These are phyloP conservation scores for Papilio gigon DNA, from an alignment of 2,888 invertebrate genomes.

Conservation along the genomic window DNA sequence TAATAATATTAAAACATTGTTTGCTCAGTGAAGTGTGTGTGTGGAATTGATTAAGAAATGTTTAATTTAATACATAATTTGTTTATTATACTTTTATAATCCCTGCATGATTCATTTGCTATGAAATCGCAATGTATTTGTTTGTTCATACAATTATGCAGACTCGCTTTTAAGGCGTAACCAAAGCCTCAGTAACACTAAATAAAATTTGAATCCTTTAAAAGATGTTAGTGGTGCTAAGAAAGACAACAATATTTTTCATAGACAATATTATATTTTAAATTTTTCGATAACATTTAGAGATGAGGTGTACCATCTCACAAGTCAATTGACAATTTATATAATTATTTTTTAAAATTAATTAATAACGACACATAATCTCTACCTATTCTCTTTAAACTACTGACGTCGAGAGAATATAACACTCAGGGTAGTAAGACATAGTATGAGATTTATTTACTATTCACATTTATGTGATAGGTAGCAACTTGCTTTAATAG, in stretches of 20 bases:
- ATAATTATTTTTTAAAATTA: constrained; percentile 55
- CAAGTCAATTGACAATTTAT: constrained; percentile 68
- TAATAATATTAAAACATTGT: constrained; percentile 37
- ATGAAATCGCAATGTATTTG: not conserved
- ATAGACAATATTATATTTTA: constrained; percentile 76
- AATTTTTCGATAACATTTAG: constrained; percentile 73
- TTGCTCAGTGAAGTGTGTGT: constrained; percentile 46
- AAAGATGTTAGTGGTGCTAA: constrained; percentile 76
- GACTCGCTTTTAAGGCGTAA: not conserved
- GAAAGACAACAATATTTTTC: constrained; percentile 72
- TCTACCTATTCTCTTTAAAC: constrained; percentile 51
- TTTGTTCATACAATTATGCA: not conserved
- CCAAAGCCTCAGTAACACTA: not conserved
- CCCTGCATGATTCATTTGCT: constrained; percentile 29
- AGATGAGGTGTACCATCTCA: constrained; percentile 66
- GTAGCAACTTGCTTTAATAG: constrained; percentile 32
- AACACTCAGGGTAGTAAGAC: constrained; percentile 70
- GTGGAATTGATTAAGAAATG: constrained; percentile 45
- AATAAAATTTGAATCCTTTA: constrained; percentile 30
- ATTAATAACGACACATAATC: constrained; percentile 36
- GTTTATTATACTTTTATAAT: not conserved
- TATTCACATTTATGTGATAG: constrained; percentile 44
- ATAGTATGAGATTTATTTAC: constrained; percentile 60
- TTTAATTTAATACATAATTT: constrained; percentile 8
- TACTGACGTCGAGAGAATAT: constrained; percentile 59